Evolutionary conservation across 1,140 invertebrate genomes (phyloP), one percentile per base, ranked within the genome.

Genomic region (Danaus plexippus): DNA sequence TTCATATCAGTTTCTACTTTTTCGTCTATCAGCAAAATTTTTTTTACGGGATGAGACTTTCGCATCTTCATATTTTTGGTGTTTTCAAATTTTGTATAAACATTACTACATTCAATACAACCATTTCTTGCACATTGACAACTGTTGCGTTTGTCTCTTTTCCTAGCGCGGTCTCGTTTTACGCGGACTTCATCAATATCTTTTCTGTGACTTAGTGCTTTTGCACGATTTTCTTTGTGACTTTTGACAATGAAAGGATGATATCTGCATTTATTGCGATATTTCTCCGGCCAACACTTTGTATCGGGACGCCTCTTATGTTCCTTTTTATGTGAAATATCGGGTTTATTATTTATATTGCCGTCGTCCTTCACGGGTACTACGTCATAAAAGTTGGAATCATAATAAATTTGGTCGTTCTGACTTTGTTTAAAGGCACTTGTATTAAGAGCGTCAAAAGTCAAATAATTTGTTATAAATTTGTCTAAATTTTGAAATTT

Each of bases 341-440:
- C 55, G 44, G 51, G 63, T 45, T 61, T 68, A 52, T 59, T 57
- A 11, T 41, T 44, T 56, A 72, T 76, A 13, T 54, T 41, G 8
- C 66, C 48, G 43, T 69, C 73, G 59, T 84, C 80, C 59, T 74
- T 84, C 1, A 86, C 83, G 11, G 83, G 83, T 15, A 75, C 55
- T 41, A 83, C 49, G 57, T 86, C 83, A 43, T 83, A 81, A 7
- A 76, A 54, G 57, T 68, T 75, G 1, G 78, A 72, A 50, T 85
- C 73, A 52, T 83, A 76, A 59, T 71, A 79, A 22, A 52, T 47
- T 10, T 63, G 59, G 8, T 55, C 58, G 42, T 66, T 62, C 47
- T 63, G 62, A 47, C 22, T 43, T 52, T 55, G 40, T 32, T 49
- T 52, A 50, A 52, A 11, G n/a, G 18, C 41, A 5, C 18, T 45